These are phyloP conservation scores for Euwallacea fornicatus DNA, from an alignment of 1,140 invertebrate genomes.

Conservation along the genomic window DNA sequence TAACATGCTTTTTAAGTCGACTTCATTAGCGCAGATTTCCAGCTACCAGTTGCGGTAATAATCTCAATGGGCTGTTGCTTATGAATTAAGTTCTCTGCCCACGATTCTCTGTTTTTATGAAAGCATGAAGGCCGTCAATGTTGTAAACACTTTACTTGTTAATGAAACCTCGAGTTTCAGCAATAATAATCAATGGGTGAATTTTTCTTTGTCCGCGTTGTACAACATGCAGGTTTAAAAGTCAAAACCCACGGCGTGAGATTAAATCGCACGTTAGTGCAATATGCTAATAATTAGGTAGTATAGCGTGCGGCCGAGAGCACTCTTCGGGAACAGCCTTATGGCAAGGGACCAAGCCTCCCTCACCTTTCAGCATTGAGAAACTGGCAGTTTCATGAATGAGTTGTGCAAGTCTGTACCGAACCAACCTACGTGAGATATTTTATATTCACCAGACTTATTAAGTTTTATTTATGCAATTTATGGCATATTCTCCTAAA, in stretches of 20 bases:
- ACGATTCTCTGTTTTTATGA: constrained; percentile 11
- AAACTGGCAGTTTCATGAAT: constrained; percentile 12
- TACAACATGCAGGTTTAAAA: constrained; percentile 5
- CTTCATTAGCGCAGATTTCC: no score
- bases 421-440: constrained; percentile 10
- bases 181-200: constrained; percentile 7
- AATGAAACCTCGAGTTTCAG: constrained; percentile 20
- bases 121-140: constrained; percentile 18
- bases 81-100: constrained; percentile 17
- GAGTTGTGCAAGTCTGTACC: constrained; percentile 18
- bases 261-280: no score
- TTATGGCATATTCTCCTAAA: constrained; percentile 36
- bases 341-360: no score
- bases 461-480: constrained; percentile 35
- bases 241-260: neutral
- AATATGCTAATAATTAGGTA: no score
- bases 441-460: constrained; percentile 28
- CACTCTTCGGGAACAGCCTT: no score
- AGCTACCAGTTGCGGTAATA: no score
- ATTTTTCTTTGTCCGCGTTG: constrained; percentile 9
- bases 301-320: no score
- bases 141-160: constrained; percentile 23
- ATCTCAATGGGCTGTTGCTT: neutral
- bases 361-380: neutral
- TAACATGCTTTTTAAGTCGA: no score